These are phyloP conservation scores for Pentalonia nigronervosa DNA, from an alignment of 1,140 invertebrate genomes.

Conservation along the genomic window DNA sequence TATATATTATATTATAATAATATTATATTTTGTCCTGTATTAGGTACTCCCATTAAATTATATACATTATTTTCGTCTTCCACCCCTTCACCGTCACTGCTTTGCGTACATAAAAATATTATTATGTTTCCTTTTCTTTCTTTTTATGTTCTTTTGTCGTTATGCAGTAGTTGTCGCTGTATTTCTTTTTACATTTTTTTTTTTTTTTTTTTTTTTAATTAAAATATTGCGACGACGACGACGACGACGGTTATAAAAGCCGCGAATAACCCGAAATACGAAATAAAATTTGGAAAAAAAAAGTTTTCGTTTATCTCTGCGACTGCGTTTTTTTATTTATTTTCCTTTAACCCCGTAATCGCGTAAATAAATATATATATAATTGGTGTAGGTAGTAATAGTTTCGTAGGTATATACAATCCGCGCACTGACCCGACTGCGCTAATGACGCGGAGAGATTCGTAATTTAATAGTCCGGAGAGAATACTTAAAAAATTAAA, in stretches of 20 bases:
- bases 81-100: not conserved
- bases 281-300: conserved; percentile 21
- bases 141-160: not conserved
- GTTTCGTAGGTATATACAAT: not conserved
- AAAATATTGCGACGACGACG: not conserved
- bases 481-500: conserved; percentile 22
- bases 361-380: not conserved
- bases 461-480: not conserved
- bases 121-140: not conserved
- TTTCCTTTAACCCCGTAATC: not conserved
- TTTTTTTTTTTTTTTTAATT: conserved; percentile 30
- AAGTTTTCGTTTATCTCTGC: not conserved
- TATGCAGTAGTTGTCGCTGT: not conserved
- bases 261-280: not conserved
- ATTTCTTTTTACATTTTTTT: not conserved
- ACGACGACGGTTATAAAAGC: not conserved
- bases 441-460: conserved; percentile 27
- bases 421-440: not conserved
- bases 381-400: not conserved
- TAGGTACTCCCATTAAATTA: not conserved
- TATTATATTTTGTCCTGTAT: not conserved
- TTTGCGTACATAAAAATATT: not conserved
- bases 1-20: not conserved
- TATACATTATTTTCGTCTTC: not conserved
- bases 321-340: not conserved